These are phyloP conservation scores for Trachymyrmex septentrionalis DNA, from an alignment of 1,140 invertebrate species.

Conservation along the genomic window DNA sequence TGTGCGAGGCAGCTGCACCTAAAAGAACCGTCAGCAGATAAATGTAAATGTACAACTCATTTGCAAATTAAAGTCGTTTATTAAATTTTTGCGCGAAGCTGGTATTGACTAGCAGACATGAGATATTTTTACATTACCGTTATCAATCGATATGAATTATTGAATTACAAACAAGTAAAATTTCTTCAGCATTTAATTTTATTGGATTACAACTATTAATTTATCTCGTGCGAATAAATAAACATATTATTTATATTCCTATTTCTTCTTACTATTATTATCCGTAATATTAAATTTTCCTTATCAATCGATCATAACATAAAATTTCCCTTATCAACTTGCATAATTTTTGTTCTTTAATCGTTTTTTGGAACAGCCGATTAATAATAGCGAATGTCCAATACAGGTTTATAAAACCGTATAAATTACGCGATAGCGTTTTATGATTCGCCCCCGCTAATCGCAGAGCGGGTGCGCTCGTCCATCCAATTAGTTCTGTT, in stretches of 20 bases:
- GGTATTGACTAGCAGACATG: not conserved
- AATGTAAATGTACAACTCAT: slow-evolving; percentile 18
- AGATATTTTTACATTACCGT: not conserved
- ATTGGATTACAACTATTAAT: not conserved
- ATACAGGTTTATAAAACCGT: slow-evolving; percentile 48
- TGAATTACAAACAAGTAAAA: not conserved
- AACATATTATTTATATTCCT: not conserved
- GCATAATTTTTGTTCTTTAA: not conserved
- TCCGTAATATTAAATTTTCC: not conserved
- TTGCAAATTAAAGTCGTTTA: slow-evolving; percentile 25
- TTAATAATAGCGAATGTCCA: slow-evolving; percentile 8
- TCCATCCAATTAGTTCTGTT: slow-evolving; percentile 64
- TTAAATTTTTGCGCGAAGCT: slow-evolving; percentile 8
- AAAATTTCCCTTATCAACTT: not conserved
- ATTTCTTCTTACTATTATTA: not conserved
- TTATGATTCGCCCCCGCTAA: slow-evolving; percentile 55
- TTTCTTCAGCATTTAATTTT: not conserved
- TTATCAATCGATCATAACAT: too few relatives aligned
- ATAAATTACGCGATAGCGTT: slow-evolving; percentile 38
- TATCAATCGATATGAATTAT: not conserved
- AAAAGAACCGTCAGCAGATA: slow-evolving; percentile 16
- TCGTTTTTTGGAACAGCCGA: not conserved
- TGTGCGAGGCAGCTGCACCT: not conserved
- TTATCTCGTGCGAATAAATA: not conserved
- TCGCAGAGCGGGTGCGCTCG: slow-evolving; percentile 44